Evolutionary conservation across 1,140 invertebrate genomes (phyloP), one percentile per base, ranked within the genome.

Genomic region (Colletes gigas): DNA sequence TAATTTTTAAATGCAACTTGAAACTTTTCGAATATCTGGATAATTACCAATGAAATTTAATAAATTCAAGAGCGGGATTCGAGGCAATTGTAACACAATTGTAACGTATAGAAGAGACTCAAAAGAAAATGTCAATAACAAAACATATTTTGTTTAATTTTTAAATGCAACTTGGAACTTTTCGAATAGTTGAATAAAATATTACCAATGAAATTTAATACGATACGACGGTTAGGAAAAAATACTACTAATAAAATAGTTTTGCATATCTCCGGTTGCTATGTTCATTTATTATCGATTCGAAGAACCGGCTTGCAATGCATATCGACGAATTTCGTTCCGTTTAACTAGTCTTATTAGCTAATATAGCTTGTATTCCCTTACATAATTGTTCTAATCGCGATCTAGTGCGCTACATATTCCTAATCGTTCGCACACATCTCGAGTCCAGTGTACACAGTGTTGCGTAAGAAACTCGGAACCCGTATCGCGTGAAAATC

Each of bases 321-420:
- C 50, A 41, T 57, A 62, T 41, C 59, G 30, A 17, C 66, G 57
- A 78, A 70, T 62, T 71, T 78, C 60, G 59, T 60, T 78, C 21
- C 66, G 21, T 14, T 21, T 12, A 19, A 65, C 68, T 41, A 8
- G 68, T 55, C 50, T 63, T 65, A 55, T 72, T 72, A 52, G 30
- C 62, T 21, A 44, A 71, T 63, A 47, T 47, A n/a, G 50, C 6
- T 21, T n/a, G 68, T 44, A 44, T 62, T 19, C 39, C 50, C 59
- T 78, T 78, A 55, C 50, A 72, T 78, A 78, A 78, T 78, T 55
- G 14, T 63, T 66, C 50, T 71, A 71, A 78, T 69, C 68, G 68
- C 76, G 59, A 72, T 65, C 12, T 17, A 3, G 6, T 17, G 59
- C 68, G 10, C 67, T 14, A 47, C 8, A n/a, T 47, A 72, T 55